phyloP scores from a whole-genome alignment of 2,888 invertebrate genomes.

The Pharmacophagus antenor region DNA sequence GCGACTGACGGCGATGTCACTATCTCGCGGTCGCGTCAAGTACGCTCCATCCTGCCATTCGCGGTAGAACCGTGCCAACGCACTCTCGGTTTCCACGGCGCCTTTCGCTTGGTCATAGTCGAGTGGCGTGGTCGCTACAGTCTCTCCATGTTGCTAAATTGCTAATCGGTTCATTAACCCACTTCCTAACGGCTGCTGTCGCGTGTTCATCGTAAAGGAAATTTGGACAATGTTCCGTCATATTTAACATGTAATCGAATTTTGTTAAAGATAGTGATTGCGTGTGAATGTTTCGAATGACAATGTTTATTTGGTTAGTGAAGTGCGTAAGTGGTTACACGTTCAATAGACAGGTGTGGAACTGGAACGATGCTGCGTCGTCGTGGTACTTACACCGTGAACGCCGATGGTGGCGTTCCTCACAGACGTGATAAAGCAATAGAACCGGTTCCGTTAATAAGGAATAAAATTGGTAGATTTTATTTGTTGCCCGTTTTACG shows the following conservation, averaged over 20 bases:
- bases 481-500: constrained; percentile 1
- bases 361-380: constrained; percentile 63
- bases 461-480: constrained; percentile 57
- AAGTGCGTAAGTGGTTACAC: constrained; percentile 31
- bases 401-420: constrained; percentile 56
- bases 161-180: constrained; percentile 68
- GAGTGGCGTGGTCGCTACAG: constrained; percentile 53
- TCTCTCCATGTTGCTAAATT: constrained; percentile 68
- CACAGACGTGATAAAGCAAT: constrained; percentile 47
- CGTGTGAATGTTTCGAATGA: constrained; percentile 26
- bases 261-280: constrained; percentile 11
- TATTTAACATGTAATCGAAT: constrained; percentile 21
- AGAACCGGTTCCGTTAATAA: constrained; percentile 44
- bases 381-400: constrained; percentile 72
- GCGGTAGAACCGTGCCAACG: constrained; percentile 68
- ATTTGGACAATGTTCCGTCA: constrained; percentile 49
- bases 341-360: constrained; percentile 34
- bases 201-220: constrained; percentile 52
- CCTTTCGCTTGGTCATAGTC: constrained; percentile 69
- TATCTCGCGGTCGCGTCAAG: constrained; percentile 62
- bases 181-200: constrained; percentile 54
- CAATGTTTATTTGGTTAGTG: constrained; percentile 38
- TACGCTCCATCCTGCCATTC: constrained; percentile 66
- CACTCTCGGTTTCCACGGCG: constrained; percentile 69
- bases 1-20: constrained; percentile 63